Evolutionary conservation across 2,113 vertebrate genomes (phyloP), one percentile per base, ranked within the genome.

Genomic region (Trichechus manatus): DNA sequence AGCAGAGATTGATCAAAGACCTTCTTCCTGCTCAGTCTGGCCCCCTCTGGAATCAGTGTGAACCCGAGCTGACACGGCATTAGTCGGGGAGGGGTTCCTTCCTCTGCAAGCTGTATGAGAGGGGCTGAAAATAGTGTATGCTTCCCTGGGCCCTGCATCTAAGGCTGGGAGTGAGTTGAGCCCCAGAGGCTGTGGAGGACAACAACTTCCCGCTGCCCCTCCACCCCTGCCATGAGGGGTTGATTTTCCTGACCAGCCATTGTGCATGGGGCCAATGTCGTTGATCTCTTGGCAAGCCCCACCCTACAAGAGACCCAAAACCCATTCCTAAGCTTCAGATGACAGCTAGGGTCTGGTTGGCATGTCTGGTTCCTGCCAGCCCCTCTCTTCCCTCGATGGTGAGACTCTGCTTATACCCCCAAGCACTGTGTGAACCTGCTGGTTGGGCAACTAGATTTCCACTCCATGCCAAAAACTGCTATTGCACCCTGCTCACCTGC

Each of bases 221-320:
- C 42, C 33, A 72, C 31, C 75, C n/a, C 27, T 72, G 50, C 75
- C 31, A 47, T 10, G 83, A 86, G 17, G 29, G 63, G 14, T 74
- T 78, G 72, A 13, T 80, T 89, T 97, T 95, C 56, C 6, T 96
- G 75, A 87, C 47, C 14, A 72, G 74, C n/a, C 85, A 74, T 56
- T 78, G 42, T 84, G 75, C 22, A 31, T 15, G 47, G 20, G 66
- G 61, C 31, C 84, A 64, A 70, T 53, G 8, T 74, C 75, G 22
- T 79, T 88, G 53, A 47, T 87, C 14, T 77, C 22, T 91, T 79
- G 17, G 79, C 50, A 31, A 96, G 39, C 33, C 14, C 33, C 59
- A 63, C 6, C 44, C 10, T 59, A 84, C 22, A 84, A 86, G 33
- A 6, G 82, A 91, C 36, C 53, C 77, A 47, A 33, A 5, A 36